Conservation (phyloP, 2,797 vertebrate genomes). For the Neoniphon sammara region DNA sequence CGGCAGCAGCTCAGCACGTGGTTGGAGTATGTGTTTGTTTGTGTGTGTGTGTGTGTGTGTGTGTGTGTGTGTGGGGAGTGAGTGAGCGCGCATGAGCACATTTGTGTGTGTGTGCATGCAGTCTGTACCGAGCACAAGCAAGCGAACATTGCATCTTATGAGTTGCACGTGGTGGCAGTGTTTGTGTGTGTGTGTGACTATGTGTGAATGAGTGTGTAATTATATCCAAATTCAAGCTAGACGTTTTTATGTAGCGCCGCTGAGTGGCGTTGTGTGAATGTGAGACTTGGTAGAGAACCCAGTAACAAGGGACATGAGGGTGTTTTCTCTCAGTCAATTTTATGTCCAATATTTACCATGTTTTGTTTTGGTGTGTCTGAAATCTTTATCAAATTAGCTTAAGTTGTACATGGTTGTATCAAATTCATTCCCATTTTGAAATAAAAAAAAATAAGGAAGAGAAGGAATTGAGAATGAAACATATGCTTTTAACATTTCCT, state of each 20-base stretch:
- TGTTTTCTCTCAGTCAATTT: neutral
- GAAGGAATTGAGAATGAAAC: neutral
- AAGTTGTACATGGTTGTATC: neutral
- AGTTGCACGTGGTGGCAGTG: constrained; percentile 32
- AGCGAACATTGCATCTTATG: constrained; percentile 47
- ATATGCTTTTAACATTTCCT: neutral
- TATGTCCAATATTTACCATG: neutral
- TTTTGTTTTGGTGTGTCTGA: neutral
- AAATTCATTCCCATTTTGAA: neutral
- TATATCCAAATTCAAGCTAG: constrained; percentile 33
- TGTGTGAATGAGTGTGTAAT: constrained; percentile 31
- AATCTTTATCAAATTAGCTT: neutral
- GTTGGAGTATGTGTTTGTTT: constrained; percentile 47
- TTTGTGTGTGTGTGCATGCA: constrained; percentile 15
- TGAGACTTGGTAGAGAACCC: neutral
- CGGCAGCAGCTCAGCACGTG: constrained; percentile 71
- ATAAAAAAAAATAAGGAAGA: neutral
- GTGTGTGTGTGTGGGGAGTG: constrained; percentile 24
- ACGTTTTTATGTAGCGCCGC: constrained; percentile 31
- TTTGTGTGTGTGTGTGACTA: constrained; percentile 21
- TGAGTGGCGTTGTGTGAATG: constrained; percentile 26
- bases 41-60: constrained; percentile 28
- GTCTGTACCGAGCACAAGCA: constrained; percentile 18
- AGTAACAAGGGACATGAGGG: neutral
- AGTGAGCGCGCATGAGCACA: constrained; percentile 3